Conservation (phyloP, 2,888 invertebrate genomes). For the Euzetes globulus region DNA sequence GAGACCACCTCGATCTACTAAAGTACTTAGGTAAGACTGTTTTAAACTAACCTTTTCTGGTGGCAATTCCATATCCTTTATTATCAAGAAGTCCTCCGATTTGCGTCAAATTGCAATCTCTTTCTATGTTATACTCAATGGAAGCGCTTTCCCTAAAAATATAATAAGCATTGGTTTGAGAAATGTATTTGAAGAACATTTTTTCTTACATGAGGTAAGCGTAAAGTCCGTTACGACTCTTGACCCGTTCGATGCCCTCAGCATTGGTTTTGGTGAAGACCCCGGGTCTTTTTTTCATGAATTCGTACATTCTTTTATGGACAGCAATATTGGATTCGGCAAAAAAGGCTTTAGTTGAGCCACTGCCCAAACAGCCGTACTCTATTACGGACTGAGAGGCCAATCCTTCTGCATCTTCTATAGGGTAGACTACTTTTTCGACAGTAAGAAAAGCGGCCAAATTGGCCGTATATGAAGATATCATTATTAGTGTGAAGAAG, state of each 20-base stretch:
- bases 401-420: constrained; percentile 89
- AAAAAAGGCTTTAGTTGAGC: constrained; percentile 90
- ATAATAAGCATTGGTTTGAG: neutral
- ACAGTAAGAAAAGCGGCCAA: constrained; percentile 83
- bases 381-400: constrained; percentile 93
- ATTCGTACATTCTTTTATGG: constrained; percentile 51
- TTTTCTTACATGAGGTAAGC: constrained; percentile 49
- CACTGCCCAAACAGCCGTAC: constrained; percentile 83
- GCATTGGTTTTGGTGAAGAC: constrained; percentile 51
- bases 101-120: constrained; percentile 52
- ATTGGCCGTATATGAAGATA: constrained; percentile 92
- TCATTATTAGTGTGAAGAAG: constrained; percentile 92
- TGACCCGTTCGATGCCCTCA: constrained; percentile 58
- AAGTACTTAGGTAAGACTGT: too few species aligned
- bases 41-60: constrained; percentile 31
- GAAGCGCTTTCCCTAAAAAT: constrained; percentile 48
- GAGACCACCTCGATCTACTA: too few species aligned
- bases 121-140: constrained; percentile 50
- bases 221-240: constrained; percentile 47
- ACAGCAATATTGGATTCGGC: constrained; percentile 44
- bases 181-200: neutral
- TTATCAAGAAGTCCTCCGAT: constrained; percentile 53
- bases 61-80: constrained; percentile 53
- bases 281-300: constrained; percentile 46
- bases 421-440: constrained; percentile 63